phyloP scores from a whole-genome alignment of 2,888 invertebrate genomes.

The Venustoraphidia nigricollis region DNA sequence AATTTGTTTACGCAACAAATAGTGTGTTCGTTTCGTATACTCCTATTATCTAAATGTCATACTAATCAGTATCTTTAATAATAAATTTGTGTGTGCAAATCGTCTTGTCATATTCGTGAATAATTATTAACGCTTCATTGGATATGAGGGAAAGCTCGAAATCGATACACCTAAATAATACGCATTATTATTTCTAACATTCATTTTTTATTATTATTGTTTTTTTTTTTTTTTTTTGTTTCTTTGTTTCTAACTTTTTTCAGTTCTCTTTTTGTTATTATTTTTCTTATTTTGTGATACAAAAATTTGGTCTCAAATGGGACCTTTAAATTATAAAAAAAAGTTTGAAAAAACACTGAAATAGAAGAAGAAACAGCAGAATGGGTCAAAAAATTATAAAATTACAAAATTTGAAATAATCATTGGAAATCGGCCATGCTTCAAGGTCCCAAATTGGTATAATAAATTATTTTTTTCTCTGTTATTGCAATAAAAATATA shows the following conservation, averaged over 20 bases:
- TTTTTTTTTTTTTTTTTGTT: conserved; percentile 11
- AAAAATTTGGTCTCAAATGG: conserved; percentile 18
- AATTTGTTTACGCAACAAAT: too few relatives aligned
- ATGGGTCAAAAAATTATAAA: conserved; percentile 10
- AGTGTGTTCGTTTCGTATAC: too few relatives aligned
- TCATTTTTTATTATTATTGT: conserved; percentile 9
- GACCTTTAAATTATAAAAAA: conserved; percentile 16
- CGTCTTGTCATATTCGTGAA: neutral
- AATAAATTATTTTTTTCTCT: conserved; percentile 6
- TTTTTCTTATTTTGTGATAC: conserved; percentile 15
- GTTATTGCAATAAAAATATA: neutral
- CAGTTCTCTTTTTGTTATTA: conserved; percentile 14
- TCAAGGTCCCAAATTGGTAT: conserved; percentile 6
- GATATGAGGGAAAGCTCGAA: conserved; percentile 2
- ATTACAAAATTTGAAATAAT: conserved; percentile 18
- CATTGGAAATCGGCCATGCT: conserved; percentile 6
- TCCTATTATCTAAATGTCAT: neutral
- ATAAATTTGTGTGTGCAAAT: conserved; percentile 6
- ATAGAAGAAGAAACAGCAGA: conserved; percentile 12
- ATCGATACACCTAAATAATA: neutral
- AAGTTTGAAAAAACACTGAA: conserved; percentile 9
- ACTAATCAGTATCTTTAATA: conserved; percentile 4
- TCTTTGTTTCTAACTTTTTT: conserved; percentile 14
- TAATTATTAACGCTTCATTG: neutral
- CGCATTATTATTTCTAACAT: conserved; percentile 9